Conservation (phyloP, 2,113 vertebrate genomes). For the Campylorhamphus procurvoides region DNA sequence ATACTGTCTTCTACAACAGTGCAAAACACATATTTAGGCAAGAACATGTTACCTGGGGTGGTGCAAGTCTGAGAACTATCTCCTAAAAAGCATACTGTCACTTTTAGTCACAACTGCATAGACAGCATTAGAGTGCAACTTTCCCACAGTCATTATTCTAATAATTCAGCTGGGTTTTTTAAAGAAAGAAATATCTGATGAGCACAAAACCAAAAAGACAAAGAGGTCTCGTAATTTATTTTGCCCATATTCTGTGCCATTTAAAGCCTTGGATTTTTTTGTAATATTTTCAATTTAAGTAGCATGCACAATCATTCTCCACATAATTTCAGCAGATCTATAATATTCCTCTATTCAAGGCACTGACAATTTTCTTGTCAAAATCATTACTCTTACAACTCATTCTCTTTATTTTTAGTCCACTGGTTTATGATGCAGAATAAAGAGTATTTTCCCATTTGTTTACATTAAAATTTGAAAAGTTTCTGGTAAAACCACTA, state of each 20-base stretch:
- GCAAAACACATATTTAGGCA: neutral
- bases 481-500: neutral
- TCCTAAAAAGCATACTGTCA: neutral
- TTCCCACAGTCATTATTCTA: neutral
- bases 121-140: neutral
- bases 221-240: neutral
- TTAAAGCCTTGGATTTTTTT: neutral
- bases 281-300: neutral
- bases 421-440: neutral
- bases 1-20: neutral
- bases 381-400: neutral
- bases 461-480: neutral
- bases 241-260: neutral
- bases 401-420: neutral
- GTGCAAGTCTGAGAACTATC: neutral
- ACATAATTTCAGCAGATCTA: neutral
- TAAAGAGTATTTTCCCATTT: neutral
- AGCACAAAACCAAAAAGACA: neutral
- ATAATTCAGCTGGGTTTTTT: neutral
- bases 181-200: neutral
- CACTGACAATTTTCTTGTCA: constrained; percentile 7
- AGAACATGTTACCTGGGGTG: neutral
- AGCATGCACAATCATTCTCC: neutral
- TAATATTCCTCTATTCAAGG: neutral
- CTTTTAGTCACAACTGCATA: neutral